phyloP scores from a whole-genome alignment of 2,888 invertebrate species.

The Bembecia ichneumoniformis region DNA sequence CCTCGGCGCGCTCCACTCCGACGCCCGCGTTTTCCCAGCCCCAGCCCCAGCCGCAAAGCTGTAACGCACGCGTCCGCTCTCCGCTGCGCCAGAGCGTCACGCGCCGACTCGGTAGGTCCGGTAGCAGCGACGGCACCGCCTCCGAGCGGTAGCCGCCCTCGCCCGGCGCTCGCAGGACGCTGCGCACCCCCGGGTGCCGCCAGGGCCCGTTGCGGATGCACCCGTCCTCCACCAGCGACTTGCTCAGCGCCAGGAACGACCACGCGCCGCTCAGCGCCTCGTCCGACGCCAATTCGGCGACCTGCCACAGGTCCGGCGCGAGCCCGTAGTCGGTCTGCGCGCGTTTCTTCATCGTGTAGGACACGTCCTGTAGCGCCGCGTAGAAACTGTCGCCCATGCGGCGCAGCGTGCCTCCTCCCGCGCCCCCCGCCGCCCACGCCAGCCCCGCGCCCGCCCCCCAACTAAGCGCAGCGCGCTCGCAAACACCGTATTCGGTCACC shows the following conservation, averaged over 20 bases:
- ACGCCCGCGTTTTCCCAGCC: conserved; percentile 76
- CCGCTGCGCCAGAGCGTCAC: conserved; percentile 72
- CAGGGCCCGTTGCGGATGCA: conserved; percentile 70
- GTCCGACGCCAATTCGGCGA: conserved; percentile 84
- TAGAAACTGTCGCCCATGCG: conserved; percentile 56
- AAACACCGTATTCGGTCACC: conserved; percentile 82
- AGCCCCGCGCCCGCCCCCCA: conserved; percentile 87
- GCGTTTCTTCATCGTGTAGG: conserved; percentile 79
- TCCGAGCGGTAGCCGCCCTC: conserved; percentile 74
- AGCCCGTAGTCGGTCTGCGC: conserved; percentile 84
- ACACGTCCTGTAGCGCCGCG: conserved; percentile 76
- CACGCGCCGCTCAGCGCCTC: conserved; percentile 84
- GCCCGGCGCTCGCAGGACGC: conserved; percentile 57
- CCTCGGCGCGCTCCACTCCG: conserved; percentile 75
- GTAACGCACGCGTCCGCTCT: conserved; percentile 84
- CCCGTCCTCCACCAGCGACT: conserved; percentile 77
- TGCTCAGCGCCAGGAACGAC: conserved; percentile 84
- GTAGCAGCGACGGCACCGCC: conserved; percentile 73
- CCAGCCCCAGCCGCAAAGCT: conserved; percentile 91
- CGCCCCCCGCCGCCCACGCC: conserved; percentile 58
- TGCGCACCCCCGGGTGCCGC: conserved; percentile 77
- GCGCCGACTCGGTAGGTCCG: conserved; percentile 73
- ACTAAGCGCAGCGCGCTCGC: conserved; percentile 85
- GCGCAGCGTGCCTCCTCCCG: conserved; percentile 59
- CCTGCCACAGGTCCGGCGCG: conserved; percentile 83